Conservation (phyloP, 2,888 invertebrate species). For the Lottia gigantea region DNA sequence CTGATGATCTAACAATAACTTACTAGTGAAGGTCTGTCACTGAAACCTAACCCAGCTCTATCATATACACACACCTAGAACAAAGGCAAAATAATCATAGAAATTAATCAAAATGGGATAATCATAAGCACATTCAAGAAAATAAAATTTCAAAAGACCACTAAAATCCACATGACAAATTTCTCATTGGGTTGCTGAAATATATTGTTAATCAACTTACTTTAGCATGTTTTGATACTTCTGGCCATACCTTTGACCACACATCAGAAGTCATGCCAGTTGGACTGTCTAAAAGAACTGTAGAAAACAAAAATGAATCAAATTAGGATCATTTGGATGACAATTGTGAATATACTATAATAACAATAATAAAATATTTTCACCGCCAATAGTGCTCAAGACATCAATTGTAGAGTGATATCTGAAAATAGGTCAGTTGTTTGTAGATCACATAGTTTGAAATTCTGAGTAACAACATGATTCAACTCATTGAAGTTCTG, state of each 20-base stretch:
- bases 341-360: no score
- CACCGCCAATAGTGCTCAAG: no score
- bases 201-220: no score
- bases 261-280: slow-evolving; percentile 66
- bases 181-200: no score
- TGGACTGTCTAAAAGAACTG: slow-evolving; percentile 65
- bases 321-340: background rate
- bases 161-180: no score
- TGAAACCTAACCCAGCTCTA: slow-evolving; percentile 66
- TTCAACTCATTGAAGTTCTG: no score
- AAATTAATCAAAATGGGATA: background rate
- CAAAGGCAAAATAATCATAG: background rate
- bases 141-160: no score
- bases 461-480: no score
- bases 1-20: background rate
- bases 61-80: slow-evolving; percentile 65
- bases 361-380: no score
- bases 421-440: no score
- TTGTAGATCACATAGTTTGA: no score
- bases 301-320: slow-evolving; percentile 14
- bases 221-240: slow-evolving; percentile 53
- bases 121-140: background rate
- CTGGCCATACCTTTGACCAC: slow-evolving; percentile 55
- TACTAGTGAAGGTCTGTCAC: slow-evolving; percentile 60
- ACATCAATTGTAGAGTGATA: no score